A percentile compares a stretch with the other conserved stretches of the same genome.
These are phyloP conservation scores for Pituophis catenifer DNA, from an alignment of 2,113 vertebrate species.

Conservation along the genomic window DNA sequence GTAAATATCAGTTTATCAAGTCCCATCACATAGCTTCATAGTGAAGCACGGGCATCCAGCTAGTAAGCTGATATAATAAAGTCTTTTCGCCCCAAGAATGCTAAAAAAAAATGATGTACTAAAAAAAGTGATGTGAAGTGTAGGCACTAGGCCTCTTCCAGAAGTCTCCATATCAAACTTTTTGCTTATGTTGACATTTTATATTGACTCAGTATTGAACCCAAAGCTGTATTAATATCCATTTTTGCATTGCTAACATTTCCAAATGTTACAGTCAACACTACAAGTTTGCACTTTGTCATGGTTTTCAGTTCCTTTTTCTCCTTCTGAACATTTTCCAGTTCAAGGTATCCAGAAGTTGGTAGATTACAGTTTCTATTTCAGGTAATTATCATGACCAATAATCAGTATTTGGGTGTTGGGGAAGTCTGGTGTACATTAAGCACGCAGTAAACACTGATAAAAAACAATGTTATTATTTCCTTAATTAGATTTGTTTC, in stretches of 20 bases:
- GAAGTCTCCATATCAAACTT: not conserved
- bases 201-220: not conserved
- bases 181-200: not conserved
- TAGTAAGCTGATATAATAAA: not conserved
- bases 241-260: not conserved
- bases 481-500: not conserved
- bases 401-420: not conserved
- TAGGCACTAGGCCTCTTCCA: not conserved
- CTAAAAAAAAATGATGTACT: not conserved
- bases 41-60: too few species aligned
- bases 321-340: not conserved
- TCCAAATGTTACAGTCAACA: not conserved
- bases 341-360: not conserved
- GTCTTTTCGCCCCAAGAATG: too few species aligned
- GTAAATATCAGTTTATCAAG: too few species aligned
- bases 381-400: not conserved
- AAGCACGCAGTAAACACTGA: not conserved
- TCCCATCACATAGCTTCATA: too few species aligned
- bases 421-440: not conserved
- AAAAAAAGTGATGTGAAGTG: not conserved
- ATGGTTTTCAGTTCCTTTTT: not conserved
- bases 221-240: not conserved
- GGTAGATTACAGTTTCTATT: not conserved
- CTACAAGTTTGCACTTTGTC: not conserved
- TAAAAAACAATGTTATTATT: not conserved